Evolutionary conservation across 2,113 vertebrate genomes (phyloP).

Genomic region (Cyanoliseus patagonus): DNA sequence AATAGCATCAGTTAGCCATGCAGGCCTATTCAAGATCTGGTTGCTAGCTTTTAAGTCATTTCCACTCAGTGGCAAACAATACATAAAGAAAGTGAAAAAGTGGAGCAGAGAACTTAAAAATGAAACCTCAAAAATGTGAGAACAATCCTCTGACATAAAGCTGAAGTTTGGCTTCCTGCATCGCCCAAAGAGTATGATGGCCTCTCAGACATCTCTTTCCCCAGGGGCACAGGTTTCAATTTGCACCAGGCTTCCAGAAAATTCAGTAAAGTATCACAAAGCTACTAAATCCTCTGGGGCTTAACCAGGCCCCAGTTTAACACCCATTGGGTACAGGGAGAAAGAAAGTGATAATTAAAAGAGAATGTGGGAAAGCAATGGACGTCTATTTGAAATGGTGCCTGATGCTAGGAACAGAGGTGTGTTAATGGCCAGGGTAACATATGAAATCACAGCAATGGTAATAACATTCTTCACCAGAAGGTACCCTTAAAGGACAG

Average conservation of each 20-base stretch:
- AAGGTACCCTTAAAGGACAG: background rate
- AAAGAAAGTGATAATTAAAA: slow-evolving; percentile 62
- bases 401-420: background rate
- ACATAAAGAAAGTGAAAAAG: background rate
- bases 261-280: slow-evolving; percentile 18
- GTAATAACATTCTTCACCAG: background rate
- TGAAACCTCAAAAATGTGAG: slow-evolving; percentile 18
- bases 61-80: background rate
- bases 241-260: slow-evolving; percentile 33
- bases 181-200: background rate
- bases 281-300: background rate
- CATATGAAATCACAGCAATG: background rate
- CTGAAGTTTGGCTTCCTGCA: background rate
- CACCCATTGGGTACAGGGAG: background rate
- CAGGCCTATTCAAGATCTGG: background rate
- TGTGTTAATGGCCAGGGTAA: background rate
- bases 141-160: background rate
- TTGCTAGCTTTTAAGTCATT: background rate
- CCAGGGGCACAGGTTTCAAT: slow-evolving; percentile 33
- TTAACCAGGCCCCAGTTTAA: background rate
- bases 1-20: background rate
- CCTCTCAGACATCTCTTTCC: background rate
- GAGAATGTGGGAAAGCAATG: background rate
- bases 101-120: background rate
- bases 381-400: background rate